Evolutionary conservation across 2,113 vertebrate genomes (phyloP).

Genomic region (Antidorcas marsupialis): DNA sequence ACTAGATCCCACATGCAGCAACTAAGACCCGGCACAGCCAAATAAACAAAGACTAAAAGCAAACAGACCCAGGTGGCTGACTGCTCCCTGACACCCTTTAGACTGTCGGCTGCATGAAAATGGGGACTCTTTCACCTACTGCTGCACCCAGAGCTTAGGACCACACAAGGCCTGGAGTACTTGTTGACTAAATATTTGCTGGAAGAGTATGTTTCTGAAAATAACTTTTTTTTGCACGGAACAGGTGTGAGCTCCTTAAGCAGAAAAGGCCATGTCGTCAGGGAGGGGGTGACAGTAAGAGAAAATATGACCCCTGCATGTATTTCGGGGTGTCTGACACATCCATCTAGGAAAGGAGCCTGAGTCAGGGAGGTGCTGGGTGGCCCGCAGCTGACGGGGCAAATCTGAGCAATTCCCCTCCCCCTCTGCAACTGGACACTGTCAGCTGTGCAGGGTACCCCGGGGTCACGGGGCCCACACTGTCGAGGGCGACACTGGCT

Average conservation of each 20-base stretch:
- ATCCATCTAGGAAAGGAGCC: background rate
- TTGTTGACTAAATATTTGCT: background rate
- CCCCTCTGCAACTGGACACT: background rate
- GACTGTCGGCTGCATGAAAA: no score
- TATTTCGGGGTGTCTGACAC: background rate
- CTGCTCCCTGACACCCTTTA: background rate
- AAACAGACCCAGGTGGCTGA: background rate
- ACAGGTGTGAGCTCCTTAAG: background rate
- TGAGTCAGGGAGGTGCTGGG: background rate
- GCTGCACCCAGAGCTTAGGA: background rate
- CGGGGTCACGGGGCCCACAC: background rate
- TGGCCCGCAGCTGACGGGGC: background rate
- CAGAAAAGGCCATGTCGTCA: background rate
- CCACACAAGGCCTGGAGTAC: background rate
- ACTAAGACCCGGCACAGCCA: background rate
- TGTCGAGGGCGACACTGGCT: rapidly evolving
- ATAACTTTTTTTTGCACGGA: background rate
- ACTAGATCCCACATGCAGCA: background rate
- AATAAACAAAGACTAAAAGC: background rate
- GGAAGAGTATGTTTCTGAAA: background rate
- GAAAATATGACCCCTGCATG: rapidly evolving
- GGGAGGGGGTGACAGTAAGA: background rate
- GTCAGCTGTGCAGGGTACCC: background rate
- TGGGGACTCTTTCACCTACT: rapidly evolving
- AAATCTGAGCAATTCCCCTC: background rate